Evolutionary conservation across 1,140 invertebrate species (phyloP).

Genomic region (Euwallacea fornicatus): DNA sequence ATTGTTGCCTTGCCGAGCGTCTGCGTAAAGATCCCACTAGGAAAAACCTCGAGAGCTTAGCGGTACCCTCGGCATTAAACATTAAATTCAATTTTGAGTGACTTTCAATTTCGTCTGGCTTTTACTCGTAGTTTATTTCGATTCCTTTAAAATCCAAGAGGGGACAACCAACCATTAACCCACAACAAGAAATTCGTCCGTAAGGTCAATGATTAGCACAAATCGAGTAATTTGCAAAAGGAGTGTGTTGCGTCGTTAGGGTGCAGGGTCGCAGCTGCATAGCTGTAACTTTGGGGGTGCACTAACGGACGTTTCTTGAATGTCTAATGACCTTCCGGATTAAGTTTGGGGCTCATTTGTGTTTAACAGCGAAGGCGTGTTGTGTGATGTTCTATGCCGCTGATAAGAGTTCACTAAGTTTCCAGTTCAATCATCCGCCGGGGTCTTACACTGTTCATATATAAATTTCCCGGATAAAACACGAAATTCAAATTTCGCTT

Average conservation of each 20-base stretch:
- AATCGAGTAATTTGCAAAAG: neutral
- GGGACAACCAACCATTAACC: no score
- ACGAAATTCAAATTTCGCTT: constrained; percentile 24
- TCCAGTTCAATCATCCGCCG: no score
- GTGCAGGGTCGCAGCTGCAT: neutral
- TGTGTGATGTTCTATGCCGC: no score
- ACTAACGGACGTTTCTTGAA: neutral
- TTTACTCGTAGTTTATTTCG: no score
- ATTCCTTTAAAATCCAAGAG: no score
- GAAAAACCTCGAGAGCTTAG: constrained; percentile 26
- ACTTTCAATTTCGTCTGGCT: constrained; percentile 26
- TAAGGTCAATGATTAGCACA: neutral
- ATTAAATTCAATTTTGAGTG: constrained; percentile 36
- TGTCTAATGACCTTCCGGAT: neutral
- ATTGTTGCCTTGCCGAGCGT: constrained; percentile 11
- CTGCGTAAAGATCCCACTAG: constrained; percentile 23
- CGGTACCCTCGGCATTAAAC: constrained; percentile 31
- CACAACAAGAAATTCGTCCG: no score
- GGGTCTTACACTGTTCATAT: no score
- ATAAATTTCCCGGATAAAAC: neutral
- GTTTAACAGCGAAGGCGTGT: no score
- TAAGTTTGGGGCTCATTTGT: neutral
- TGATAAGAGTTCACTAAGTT: no score
- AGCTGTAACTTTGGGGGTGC: neutral
- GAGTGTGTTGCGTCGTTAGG: neutral